Evolutionary conservation across 2,113 vertebrate species (phyloP), one percentile per base, ranked within the genome.

Genomic region (Triplophysa siluroides): DNA sequence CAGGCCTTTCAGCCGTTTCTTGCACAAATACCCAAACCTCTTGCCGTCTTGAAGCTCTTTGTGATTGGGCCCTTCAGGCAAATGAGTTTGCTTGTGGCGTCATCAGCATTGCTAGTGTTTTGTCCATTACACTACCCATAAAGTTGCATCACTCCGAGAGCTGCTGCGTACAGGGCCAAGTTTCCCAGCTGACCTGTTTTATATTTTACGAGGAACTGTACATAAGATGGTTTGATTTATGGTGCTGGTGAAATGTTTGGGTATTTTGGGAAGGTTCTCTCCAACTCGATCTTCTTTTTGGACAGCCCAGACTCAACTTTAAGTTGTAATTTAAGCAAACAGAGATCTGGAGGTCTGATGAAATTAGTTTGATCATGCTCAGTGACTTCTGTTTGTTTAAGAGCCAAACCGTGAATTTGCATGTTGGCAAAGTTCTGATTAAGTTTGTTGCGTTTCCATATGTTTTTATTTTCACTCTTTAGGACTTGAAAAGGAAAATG

Each of bases 141-240:
- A 61, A 74, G 38, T 72, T 26, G 54, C 70, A 41, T 58, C 58
- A 72, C 52, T 58, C 70, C 24, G 50, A 9, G 50, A 72, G 69
- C 33, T 38, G 33, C 5, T 23, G 54, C 58, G 54, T 33, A 60
- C 33, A 16, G 13, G 8, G 54, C 71, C 71, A 74, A 61, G 54
- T 74, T 74, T 74, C 71, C 29, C 54, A 43, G 3, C 41, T 13
- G 71, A 60, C 54, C 54, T 6, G 54, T 73, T 60, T 73, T 72
- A 58, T 18, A 43, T 60, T 73, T 60, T 73, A 58, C 21, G 70
- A 73, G 70, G n/a, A 58, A 60, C 70, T 24, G 71, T 1, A 21
- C 56, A 24, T 54, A 74, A 43, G 54, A 74, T 74, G 71, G 23
- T 74, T 74, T 74, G n/a, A 74, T 74, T 74, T 43, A 74, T 60